Evolutionary conservation across 2,113 vertebrate genomes (phyloP).

Genomic region (Archilochus colubris): DNA sequence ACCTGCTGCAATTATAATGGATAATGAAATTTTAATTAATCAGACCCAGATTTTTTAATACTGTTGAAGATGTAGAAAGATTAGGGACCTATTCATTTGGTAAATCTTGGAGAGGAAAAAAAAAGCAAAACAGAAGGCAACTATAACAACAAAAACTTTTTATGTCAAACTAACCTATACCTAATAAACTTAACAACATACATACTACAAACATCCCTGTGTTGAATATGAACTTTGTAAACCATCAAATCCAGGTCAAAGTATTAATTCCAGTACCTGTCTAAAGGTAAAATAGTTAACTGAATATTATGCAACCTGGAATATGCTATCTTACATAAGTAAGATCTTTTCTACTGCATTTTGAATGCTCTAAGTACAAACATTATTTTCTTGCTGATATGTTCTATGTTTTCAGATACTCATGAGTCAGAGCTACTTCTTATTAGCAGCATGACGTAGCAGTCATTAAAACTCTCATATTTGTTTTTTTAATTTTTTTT

Average conservation of each 20-base stretch:
- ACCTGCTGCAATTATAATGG: constrained; percentile 71
- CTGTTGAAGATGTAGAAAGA: neutral
- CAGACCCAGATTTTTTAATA: constrained; percentile 54
- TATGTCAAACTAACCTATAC: neutral
- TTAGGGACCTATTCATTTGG: constrained; percentile 35
- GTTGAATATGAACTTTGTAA: neutral
- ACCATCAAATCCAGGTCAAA: neutral
- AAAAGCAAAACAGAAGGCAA: neutral
- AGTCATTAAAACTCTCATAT: neutral
- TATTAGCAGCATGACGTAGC: neutral
- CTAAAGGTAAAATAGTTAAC: neutral
- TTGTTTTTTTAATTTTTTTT: neutral
- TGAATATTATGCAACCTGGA: neutral
- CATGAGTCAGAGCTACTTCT: neutral
- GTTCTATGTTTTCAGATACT: neutral
- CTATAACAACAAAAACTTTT: neutral
- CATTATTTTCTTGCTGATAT: neutral
- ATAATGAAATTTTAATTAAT: constrained; percentile 81
- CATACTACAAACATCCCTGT: neutral
- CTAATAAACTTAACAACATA: neutral
- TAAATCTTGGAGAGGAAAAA: neutral
- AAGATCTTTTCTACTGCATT: neutral
- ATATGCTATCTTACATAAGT: neutral
- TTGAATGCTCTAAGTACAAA: neutral
- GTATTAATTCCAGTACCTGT: neutral